A percentile compares a stretch with the other conserved stretches of the same genome.
Conservation (phyloP, 2,797 vertebrate genomes). For the Notamacropus eugenii region DNA sequence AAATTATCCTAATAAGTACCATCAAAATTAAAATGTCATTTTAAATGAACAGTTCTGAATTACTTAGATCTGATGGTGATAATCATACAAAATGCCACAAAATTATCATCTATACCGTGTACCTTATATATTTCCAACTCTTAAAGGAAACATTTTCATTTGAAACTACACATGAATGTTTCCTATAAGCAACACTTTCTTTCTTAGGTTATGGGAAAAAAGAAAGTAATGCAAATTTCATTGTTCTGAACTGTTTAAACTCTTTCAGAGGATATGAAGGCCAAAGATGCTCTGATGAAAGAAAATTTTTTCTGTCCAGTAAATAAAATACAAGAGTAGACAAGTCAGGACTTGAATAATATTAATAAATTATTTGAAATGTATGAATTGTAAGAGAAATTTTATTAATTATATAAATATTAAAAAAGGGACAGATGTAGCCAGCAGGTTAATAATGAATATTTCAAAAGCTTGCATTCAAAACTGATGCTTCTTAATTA, state of each 20-base stretch:
- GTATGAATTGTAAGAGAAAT: conserved; percentile 67
- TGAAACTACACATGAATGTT: neutral
- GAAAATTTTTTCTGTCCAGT: conserved; percentile 61
- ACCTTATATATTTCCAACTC: neutral
- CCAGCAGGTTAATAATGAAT: conserved; percentile 79
- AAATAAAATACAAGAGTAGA: conserved; percentile 52
- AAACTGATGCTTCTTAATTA: conserved; percentile 78
- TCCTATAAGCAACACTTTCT: neutral
- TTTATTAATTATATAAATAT: conserved; percentile 79
- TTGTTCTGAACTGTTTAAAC: conserved; percentile 16
- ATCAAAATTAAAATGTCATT: conserved; percentile 16
- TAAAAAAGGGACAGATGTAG: conserved; percentile 72
- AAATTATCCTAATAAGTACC: neutral
- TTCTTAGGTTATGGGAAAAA: conserved; percentile 18
- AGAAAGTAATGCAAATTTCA: neutral
- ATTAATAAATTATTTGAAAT: conserved; percentile 75
- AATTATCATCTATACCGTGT: neutral
- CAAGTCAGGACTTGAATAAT: conserved; percentile 72
- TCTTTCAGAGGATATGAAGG: conserved; percentile 49
- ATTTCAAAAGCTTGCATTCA: conserved; percentile 79
- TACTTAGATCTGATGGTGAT: neutral
- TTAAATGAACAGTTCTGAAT: conserved; percentile 6
- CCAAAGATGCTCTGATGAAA: conserved; percentile 51
- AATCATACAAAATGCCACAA: neutral
- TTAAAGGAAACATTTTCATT: neutral